Evolutionary conservation across 2,797 vertebrate species (phyloP), one percentile per base, ranked within the genome.

Genomic region (Bucorvus abyssinicus): DNA sequence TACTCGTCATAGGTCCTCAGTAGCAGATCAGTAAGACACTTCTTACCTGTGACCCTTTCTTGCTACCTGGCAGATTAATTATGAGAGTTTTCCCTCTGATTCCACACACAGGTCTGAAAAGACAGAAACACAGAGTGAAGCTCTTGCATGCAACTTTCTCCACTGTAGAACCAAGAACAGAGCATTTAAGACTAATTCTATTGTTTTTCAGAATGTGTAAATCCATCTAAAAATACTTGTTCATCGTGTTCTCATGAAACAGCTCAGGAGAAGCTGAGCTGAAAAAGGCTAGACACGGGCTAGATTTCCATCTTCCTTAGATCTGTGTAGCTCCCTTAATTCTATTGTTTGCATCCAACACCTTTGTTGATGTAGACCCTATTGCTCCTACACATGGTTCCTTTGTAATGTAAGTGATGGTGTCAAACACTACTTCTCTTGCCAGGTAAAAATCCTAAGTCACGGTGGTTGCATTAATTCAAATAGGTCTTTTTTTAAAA

Each of bases 1-100:
- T 59, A 65, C 24, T 89, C 70, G 83, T 88, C 15, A 22, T 8
- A 12, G 7, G 12, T 86, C 40, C 47, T 80, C 50, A 57, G 40
- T 17, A 88, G 32, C 27, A 90, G 50, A 79, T 29, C 59, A 88
- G 49, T 49, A 90, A 81, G 42, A 94, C 12, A n/a, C 36, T 89
- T 80, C 98, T 98, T 98, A 99, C 99, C 99, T 99, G 99, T 98
- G 99, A 99, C 93, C 99, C 99, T 98, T 99, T 99, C 98, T 99
- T 99, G 98, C 99, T 99, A 98, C 99, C 99, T 96, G 99, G 99
- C 95, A 99, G 97, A 97, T 99, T 99, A 96, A 99, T 99, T 98
- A 99, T 99, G 93, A 99, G 99, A 78, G 99, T 99, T 98, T 99
- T 99, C 78, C 99, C 99, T 97, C 99, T 98, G 96, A 99, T 99